These are phyloP conservation scores for Leuciscus idus DNA, from an alignment of 2,113 vertebrate genomes.

Conservation along the genomic window DNA sequence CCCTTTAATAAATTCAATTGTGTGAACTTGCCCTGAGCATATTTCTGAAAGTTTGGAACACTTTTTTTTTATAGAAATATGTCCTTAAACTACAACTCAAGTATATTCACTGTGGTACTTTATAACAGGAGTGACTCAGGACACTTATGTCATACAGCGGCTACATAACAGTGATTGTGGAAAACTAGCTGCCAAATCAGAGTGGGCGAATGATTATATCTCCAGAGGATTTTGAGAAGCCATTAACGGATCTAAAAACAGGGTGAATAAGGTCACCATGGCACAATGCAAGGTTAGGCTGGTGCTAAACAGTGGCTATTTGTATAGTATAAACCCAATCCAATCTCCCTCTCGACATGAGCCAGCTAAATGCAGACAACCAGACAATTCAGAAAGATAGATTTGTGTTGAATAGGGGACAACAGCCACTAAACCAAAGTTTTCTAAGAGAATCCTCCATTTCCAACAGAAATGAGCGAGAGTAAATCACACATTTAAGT, in stretches of 20 bases:
- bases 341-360: slow-evolving; percentile 26
- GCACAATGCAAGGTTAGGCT: slow-evolving; percentile 20
- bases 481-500: slow-evolving; percentile 14
- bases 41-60: background rate
- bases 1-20: too few species aligned
- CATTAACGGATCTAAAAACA: background rate
- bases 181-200: background rate
- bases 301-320: slow-evolving; percentile 11
- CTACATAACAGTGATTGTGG: background rate
- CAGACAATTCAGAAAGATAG: slow-evolving; percentile 36
- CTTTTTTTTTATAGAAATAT: background rate
- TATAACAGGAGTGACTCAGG: background rate
- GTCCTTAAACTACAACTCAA: background rate
- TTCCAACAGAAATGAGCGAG: slow-evolving; percentile 16
- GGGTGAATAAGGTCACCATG: background rate
- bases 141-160: background rate
- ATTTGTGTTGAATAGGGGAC: slow-evolving; percentile 37
- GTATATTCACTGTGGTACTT: background rate
- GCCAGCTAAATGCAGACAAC: slow-evolving; percentile 38
- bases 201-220: background rate
- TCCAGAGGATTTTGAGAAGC: background rate
- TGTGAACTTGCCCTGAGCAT: background rate
- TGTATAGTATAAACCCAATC: slow-evolving; percentile 19
- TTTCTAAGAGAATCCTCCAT: slow-evolving; percentile 6
- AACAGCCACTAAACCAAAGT: slow-evolving; percentile 6